Evolutionary conservation across 2,113 vertebrate species (phyloP), one percentile per base, ranked within the genome.

Genomic region (Chascanopsetta lugubris): DNA sequence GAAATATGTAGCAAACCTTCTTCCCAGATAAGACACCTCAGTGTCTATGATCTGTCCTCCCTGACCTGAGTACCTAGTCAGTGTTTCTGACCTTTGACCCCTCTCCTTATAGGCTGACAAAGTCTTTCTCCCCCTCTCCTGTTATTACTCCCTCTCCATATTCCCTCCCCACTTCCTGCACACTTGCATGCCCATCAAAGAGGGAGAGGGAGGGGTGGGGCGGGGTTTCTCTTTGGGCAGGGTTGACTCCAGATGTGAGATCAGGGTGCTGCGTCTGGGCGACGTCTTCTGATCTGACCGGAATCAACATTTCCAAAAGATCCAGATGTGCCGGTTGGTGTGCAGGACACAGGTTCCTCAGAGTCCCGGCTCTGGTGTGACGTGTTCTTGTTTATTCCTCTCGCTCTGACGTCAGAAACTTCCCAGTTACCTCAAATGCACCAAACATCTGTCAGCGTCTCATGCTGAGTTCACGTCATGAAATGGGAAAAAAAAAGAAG

Each of bases 391-490:
- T 65, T 63, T 45, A 68, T 54, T 56, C 5, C 53, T 55, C 30
- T 30, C 32, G 45, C 73, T 48, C 72, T 40, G 53, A 68, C 47
- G 24, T 67, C 72, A 78, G 69, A 85, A 77, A 78, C 66, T 62
- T 82, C 75, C 67, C 64, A 76, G 67, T 83, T 85, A 83, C 79
- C 85, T 86, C 79, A 85, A 82, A 85, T 50, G 77, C 75, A 84
- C 76, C 69, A 43, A 42, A 57, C 45, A 51, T 66, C 49, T 48
- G 36, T 70, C 30, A 40, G 34, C 13, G 58, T 46, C 74, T 80
- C 40, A 43, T 84, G 84, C 74, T 83, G 84, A 17, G 72, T 82
- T 83, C 67, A 46, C 51, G 77, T 75, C 61, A 63, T 54, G 1
- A 20, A 54, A 36, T 15, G 29, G 43, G n/a, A 60, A 59, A 21